phyloP scores from a whole-genome alignment of 2,113 vertebrate species.

The Etia nguti region DNA sequence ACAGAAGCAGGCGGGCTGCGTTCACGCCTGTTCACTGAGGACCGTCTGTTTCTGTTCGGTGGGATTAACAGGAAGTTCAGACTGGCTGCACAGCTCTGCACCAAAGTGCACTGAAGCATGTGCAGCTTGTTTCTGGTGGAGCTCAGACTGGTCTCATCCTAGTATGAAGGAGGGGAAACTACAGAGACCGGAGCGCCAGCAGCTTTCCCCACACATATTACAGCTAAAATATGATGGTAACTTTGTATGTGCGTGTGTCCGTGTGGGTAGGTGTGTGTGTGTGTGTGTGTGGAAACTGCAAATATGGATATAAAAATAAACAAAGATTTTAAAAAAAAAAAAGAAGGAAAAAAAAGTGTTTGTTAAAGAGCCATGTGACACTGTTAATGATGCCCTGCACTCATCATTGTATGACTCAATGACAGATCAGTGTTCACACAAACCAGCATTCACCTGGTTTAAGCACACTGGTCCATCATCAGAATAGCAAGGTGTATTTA shows the following conservation, averaged over 20 bases:
- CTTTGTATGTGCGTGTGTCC: background rate
- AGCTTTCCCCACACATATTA: background rate
- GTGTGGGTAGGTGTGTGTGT: background rate
- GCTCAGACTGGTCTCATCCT: background rate
- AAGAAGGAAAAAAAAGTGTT: too few relatives aligned
- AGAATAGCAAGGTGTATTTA: background rate
- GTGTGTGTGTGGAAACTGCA: background rate
- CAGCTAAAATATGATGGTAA: background rate
- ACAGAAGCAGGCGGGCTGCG: background rate
- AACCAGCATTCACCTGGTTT: background rate
- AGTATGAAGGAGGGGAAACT: constrained; percentile 16
- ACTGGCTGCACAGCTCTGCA: background rate
- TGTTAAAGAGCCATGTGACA: background rate
- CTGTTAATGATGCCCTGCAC: background rate
- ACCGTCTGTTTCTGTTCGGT: background rate
- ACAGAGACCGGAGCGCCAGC: background rate
- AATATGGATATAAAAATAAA: background rate
- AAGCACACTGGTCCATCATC: background rate
- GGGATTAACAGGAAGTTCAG: background rate
- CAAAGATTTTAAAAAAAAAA: too few relatives aligned
- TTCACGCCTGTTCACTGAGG: background rate
- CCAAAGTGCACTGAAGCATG: background rate
- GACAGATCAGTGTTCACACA: background rate
- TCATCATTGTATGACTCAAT: background rate
- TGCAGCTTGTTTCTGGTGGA: background rate